These are phyloP conservation scores for Ceyx margarethae DNA, from an alignment of 2,113 vertebrate genomes.

Conservation along the genomic window DNA sequence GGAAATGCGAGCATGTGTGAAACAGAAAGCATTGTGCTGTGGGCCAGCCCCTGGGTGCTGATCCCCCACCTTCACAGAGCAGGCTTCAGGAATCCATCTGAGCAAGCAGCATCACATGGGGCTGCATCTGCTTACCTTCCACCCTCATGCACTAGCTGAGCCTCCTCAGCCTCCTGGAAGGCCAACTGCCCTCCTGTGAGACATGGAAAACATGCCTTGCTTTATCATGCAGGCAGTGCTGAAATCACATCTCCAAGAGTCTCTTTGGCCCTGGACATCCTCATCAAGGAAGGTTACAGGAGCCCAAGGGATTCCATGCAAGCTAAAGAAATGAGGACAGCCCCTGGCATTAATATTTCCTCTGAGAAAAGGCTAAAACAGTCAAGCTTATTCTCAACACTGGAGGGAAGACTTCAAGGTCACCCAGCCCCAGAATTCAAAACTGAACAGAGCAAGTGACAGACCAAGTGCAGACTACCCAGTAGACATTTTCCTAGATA, in stretches of 20 bases:
- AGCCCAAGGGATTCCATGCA: not conserved
- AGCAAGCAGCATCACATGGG: not conserved
- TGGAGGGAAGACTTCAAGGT: not conserved
- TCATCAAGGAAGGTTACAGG: not conserved
- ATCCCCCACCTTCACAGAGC: not conserved
- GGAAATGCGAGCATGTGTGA: not conserved
- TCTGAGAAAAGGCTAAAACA: not conserved
- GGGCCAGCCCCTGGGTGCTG: not conserved
- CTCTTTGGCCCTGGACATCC: not conserved
- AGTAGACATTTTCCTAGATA: not conserved
- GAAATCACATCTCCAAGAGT: not conserved
- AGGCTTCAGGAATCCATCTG: not conserved
- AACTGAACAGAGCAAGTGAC: not conserved
- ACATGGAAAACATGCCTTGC: not conserved
- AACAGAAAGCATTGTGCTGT: rapidly evolving
- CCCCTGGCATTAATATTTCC: not conserved
- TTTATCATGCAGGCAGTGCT: not conserved
- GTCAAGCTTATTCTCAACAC: not conserved
- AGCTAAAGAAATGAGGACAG: not conserved
- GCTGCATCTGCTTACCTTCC: not conserved
- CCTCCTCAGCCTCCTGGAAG: not conserved
- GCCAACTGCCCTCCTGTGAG: not conserved
- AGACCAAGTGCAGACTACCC: not conserved
- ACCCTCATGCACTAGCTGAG: not conserved
- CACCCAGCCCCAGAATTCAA: not conserved